Conservation (phyloP, 2,888 invertebrate genomes). For the Eustalomyia histrio region DNA sequence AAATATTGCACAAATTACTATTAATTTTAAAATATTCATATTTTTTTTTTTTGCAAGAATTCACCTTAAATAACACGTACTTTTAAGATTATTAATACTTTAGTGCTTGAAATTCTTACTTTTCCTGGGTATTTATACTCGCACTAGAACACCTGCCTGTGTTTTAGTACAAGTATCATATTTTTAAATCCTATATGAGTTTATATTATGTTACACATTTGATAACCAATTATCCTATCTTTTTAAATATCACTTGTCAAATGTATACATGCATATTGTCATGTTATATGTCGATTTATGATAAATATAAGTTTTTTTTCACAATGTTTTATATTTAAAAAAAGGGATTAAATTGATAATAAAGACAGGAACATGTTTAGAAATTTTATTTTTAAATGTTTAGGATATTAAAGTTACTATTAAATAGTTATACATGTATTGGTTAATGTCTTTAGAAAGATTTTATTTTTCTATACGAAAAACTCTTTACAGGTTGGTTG, state of each 20-base stretch:
- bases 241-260: conserved; percentile 73
- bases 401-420: background rate
- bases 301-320: conserved; percentile 9
- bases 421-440: too few relatives aligned
- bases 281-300: conserved; percentile 56
- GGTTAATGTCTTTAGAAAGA: too few relatives aligned
- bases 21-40: conserved; percentile 52
- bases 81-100: conserved; percentile 17
- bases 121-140: conserved; percentile 34
- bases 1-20: conserved; percentile 35
- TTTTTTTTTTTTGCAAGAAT: conserved; percentile 15
- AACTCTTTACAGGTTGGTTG: too few relatives aligned
- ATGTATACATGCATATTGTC: conserved; percentile 55
- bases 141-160: conserved; percentile 53
- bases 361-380: conserved; percentile 8
- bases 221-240: conserved; percentile 73
- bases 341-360: conserved; percentile 21
- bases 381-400: background rate
- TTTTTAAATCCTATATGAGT: conserved; percentile 39
- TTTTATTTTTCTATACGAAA: too few relatives aligned
- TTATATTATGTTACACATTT: conserved; percentile 56
- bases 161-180: conserved; percentile 53
- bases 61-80: conserved; percentile 47
- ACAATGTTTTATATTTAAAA: background rate
- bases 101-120: conserved; percentile 5